Evolutionary conservation across 2,888 invertebrate genomes (phyloP), one percentile per base, ranked within the genome.

Genomic region (Yponomeuta cagnagella): DNA sequence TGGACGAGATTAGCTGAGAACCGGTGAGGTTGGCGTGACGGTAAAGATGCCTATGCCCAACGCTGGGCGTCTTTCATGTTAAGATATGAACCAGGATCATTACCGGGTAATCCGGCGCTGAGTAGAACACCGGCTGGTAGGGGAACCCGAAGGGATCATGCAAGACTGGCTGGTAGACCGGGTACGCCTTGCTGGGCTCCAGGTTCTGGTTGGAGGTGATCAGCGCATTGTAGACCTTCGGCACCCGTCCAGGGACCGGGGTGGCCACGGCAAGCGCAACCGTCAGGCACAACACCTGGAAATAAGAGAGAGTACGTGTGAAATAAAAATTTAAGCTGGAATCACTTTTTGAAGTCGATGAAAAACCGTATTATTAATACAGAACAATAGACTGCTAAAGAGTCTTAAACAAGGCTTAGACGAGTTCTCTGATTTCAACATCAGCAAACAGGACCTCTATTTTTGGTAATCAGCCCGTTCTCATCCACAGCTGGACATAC

Each of bases 141-240:
- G 91, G 86, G 74, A 84, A 91, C 1, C 93, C 93, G 74, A 94
- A 91, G 5, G 94, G 90, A 73, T 95, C 94, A 73, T 95, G 95
- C 65, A 95, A 84, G 10, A 95, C 94, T 9, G 95, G 95, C 77
- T 96, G 95, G 75, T 95, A 94, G 66, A 96, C 94, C 0, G 96
- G 96, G 82, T 93, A 95, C 0, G 96, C 95, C 72, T 95, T 94
- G 77, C 96, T 96, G 0, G 96, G 95, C 70, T 95, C 94, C 71
- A 96, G 84, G 82, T 95, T 95, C 80, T 96, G 96, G 79, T 95
- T 95, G 6, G 96, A 95, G 3, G 95, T 96, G 80, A 96, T 95
- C 71, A 96, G 93, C 0, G 96, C 96, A 82, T 96, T 96, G 90
- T 96, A 96, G 52, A 96, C 95, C 82, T 95, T 95, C 0, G 96